These are phyloP conservation scores for Hemiscyllium ocellatum DNA, from an alignment of 2,113 vertebrate genomes.

Conservation along the genomic window DNA sequence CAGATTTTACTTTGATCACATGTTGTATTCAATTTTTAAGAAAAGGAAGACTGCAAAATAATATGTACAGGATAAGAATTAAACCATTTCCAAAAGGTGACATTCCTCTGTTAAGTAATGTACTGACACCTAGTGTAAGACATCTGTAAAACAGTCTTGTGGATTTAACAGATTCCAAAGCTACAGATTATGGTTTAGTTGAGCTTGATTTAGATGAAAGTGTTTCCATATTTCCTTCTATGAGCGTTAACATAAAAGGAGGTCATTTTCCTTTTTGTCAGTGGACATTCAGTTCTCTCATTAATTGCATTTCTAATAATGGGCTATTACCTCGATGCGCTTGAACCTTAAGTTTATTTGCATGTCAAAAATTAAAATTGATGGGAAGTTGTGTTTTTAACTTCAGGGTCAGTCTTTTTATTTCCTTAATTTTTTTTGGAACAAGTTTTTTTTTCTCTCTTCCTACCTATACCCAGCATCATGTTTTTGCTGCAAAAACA, in stretches of 20 bases:
- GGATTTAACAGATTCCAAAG: background rate
- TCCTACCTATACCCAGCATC: background rate
- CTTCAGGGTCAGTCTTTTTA: background rate
- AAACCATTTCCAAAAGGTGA: background rate
- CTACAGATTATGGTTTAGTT: background rate
- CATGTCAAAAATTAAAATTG: constrained; percentile 7
- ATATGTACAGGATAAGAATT: background rate
- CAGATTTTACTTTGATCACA: background rate
- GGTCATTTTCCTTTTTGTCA: background rate
- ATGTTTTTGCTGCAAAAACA: background rate
- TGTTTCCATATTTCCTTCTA: background rate
- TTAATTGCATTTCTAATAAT: background rate
- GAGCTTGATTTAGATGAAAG: background rate
- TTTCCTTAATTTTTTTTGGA: background rate
- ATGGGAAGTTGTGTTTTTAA: no score
- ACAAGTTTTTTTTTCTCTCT: no score
- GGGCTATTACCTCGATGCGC: background rate
- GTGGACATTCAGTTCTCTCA: background rate
- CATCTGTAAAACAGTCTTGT: background rate
- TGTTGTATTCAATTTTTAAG: background rate
- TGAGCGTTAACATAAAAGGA: background rate
- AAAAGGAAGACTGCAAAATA: background rate
- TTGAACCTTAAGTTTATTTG: background rate
- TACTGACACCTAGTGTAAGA: constrained; percentile 12
- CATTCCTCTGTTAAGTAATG: background rate